Evolutionary conservation across 2,113 vertebrate species (phyloP).

Genomic region (Calyptommatus sinebrachiatus): DNA sequence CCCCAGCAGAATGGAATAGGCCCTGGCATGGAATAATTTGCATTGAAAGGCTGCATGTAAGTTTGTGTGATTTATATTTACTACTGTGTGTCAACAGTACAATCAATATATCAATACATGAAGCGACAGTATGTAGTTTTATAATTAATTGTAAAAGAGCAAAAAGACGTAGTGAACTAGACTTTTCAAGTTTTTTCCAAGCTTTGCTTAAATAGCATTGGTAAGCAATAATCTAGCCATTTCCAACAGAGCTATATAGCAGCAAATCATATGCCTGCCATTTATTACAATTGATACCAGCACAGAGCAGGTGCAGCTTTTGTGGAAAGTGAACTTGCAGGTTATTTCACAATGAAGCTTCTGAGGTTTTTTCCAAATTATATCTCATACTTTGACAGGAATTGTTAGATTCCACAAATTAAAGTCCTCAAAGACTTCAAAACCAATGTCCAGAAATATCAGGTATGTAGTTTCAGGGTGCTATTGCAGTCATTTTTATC

Average conservation of each 20-base stretch:
- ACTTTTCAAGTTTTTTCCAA: not conserved
- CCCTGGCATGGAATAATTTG: not conserved
- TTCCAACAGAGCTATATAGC: not conserved
- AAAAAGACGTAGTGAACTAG: not conserved
- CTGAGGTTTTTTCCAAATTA: constrained; percentile 22
- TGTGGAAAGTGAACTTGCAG: constrained; percentile 8
- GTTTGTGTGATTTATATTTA: not conserved
- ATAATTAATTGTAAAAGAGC: not conserved
- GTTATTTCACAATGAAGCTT: constrained; percentile 9
- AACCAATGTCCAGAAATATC: not conserved
- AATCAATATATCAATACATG: not conserved
- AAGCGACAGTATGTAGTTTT: not conserved
- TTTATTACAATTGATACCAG: not conserved
- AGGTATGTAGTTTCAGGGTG: no score
- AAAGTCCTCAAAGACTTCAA: constrained; percentile 23
- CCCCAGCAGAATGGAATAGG: no score
- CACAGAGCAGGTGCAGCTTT: constrained; percentile 18
- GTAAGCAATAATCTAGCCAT: not conserved
- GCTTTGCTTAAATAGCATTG: not conserved
- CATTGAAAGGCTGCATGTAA: not conserved
- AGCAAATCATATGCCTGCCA: not conserved
- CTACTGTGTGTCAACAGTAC: not conserved
- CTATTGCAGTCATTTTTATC: no score
- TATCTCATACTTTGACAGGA: constrained; percentile 21
- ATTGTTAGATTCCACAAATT: constrained; percentile 4